phyloP scores from a whole-genome alignment of 2,888 invertebrate species.

The Diploptera punctata region DNA sequence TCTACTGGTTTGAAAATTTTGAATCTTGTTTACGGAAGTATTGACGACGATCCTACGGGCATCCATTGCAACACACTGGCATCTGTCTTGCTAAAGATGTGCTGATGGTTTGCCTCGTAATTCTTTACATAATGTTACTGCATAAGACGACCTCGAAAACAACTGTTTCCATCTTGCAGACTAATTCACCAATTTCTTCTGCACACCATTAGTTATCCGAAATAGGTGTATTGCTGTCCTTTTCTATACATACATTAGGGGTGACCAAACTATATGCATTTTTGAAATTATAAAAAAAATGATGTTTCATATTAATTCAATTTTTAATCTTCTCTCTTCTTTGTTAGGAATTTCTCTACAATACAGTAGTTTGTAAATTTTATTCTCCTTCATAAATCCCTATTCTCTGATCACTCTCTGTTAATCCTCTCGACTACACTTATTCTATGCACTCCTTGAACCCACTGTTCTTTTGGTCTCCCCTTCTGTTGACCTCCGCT shows the following conservation, averaged over 20 bases:
- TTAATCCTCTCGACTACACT: no score
- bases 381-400: no score
- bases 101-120: not conserved
- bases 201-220: constrained; percentile 16
- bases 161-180: not conserved
- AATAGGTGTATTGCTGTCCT: not conserved
- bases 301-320: no score
- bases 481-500: no score
- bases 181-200: constrained; percentile 18
- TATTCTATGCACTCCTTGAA: no score
- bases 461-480: no score
- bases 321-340: no score
- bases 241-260: constrained; percentile 2
- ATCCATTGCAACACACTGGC: not conserved
- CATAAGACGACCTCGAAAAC: constrained; percentile 12
- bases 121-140: not conserved
- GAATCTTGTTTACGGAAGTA: not conserved
- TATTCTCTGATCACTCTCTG: no score
- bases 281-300: no score
- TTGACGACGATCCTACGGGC: not conserved
- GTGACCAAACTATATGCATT: not conserved
- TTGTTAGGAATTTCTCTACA: no score
- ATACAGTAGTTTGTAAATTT: no score
- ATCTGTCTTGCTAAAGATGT: not conserved
- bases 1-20: not conserved